Evolutionary conservation across 2,797 vertebrate genomes (phyloP).

Genomic region (Thamnophis elegans): DNA sequence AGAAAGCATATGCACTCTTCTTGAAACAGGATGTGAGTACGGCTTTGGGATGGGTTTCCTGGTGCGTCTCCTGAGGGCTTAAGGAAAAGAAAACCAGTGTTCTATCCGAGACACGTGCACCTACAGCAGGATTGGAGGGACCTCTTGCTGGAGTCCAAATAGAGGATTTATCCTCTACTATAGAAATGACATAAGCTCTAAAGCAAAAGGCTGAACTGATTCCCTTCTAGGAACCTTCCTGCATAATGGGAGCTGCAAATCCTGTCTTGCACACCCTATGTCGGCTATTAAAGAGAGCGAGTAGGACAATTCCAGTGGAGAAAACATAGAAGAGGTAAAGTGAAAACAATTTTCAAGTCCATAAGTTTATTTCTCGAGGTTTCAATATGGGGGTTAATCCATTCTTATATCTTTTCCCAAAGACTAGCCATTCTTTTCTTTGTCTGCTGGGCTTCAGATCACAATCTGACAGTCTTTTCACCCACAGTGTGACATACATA

Average conservation of each 20-base stretch:
- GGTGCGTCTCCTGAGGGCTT: slow-evolving; percentile 64
- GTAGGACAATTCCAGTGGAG: slow-evolving; percentile 40
- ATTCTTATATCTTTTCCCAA: slow-evolving; percentile 24
- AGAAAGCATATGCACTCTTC: slow-evolving; percentile 30
- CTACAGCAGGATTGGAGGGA: slow-evolving; percentile 66
- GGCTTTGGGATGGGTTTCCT: slow-evolving; percentile 48
- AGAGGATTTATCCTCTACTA: slow-evolving; percentile 68
- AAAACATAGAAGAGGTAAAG: slow-evolving; percentile 11
- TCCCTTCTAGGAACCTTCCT: slow-evolving; percentile 45
- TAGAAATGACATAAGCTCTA: slow-evolving; percentile 58
- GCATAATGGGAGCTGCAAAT: slow-evolving; percentile 41
- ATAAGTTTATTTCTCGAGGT: slow-evolving; percentile 40
- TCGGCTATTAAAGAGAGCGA: slow-evolving; percentile 47
- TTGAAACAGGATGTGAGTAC: slow-evolving; percentile 46
- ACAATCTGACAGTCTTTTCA: slow-evolving; percentile 28
- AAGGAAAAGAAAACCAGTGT: slow-evolving; percentile 47
- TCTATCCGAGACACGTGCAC: slow-evolving; percentile 71
- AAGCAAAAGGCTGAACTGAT: slow-evolving; percentile 55
- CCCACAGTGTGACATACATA: neutral
- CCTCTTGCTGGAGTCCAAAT: slow-evolving; percentile 69
- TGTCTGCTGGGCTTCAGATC: slow-evolving; percentile 15
- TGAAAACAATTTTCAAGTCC: slow-evolving; percentile 33
- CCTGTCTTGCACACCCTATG: slow-evolving; percentile 25
- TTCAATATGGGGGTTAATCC: slow-evolving; percentile 33
- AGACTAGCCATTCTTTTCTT: slow-evolving; percentile 11